Evolutionary conservation across 2,797 vertebrate genomes (phyloP), one percentile per base, ranked within the genome.

Genomic region (Brachymystax lenok): DNA sequence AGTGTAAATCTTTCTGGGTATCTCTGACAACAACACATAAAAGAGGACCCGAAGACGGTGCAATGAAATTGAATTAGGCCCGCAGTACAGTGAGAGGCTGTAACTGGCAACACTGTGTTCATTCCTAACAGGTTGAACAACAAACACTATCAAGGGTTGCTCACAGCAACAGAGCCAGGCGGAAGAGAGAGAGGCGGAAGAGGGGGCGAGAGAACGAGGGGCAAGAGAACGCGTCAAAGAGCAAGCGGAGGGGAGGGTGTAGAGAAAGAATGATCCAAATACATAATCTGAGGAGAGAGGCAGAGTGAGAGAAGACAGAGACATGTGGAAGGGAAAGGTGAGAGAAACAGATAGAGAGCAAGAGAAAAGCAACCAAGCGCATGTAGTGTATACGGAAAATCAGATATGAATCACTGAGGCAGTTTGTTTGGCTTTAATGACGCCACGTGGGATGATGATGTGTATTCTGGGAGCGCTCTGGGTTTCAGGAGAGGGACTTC

Each of bases 401-500:
- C 56, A 74, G 66, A 85, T 78, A 90, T 88, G 77, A 90, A 91
- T 88, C 84, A 90, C 89, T 88, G 88, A 88, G 88, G 89, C 90
- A 84, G 89, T 91, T 90, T 92, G 86, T 92, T 89, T 91, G 92
- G 86, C 88, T 93, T 91, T 93, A 94, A 94, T 92, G 89, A 93
- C 79, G 87, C 88, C 93, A 88, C 74, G 79, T 83, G 92, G 92
- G 92, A 93, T 82, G 88, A 80, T 85, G 83, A 17, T 69, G 78
- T 7, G 80, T 75, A 84, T 83, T 88, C 89, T 90, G 87, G 70
- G 86, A 91, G 86, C 88, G 80, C 84, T 84, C 83, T 88, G 82
- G 83, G 40, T 28, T 83, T 87, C 86, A 83, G 86, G 87, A 76
- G 82, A 85, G 83, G 88, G 77, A 82, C 84, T 50, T 75, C 76